Conservation (phyloP, 1,140 invertebrate species). For the Drosophila rhopaloa region DNA sequence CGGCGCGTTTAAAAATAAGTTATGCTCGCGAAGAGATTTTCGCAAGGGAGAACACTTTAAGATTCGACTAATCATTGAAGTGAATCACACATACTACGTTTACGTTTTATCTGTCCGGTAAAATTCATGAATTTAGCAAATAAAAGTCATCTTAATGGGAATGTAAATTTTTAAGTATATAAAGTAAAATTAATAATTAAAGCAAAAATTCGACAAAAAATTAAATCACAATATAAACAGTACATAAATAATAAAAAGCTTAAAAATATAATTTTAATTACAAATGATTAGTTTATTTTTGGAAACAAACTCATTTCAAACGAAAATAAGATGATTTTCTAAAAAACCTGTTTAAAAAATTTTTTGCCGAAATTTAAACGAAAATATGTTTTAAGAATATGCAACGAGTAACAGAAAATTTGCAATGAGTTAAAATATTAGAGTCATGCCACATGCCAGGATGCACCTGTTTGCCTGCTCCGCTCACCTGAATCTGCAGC, state of each 20-base stretch:
- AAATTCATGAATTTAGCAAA: too few relatives aligned
- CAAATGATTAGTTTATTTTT: too few relatives aligned
- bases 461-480: not conserved
- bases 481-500: slow-evolving; percentile 87
- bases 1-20: slow-evolving; percentile 48
- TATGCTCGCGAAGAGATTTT: slow-evolving; percentile 12
- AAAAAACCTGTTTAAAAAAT: too few relatives aligned
- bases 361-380: too few relatives aligned
- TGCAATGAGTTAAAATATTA: slow-evolving; percentile 16
- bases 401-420: not conserved
- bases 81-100: slow-evolving; percentile 27
- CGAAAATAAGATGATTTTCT: too few relatives aligned
- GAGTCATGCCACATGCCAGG: slow-evolving; percentile 10
- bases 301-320: too few relatives aligned
- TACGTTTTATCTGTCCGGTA: too few relatives aligned
- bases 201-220: not conserved
- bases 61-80: slow-evolving; percentile 3
- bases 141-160: too few relatives aligned
- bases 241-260: not conserved
- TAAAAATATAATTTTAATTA: too few relatives aligned
- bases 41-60: not conserved
- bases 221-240: not conserved
- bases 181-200: not conserved
- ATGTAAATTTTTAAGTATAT: too few relatives aligned
- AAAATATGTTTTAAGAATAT: too few relatives aligned